These are phyloP conservation scores for Drosophila pseudoananassae DNA, from an alignment of 1,140 invertebrate species.

Conservation along the genomic window DNA sequence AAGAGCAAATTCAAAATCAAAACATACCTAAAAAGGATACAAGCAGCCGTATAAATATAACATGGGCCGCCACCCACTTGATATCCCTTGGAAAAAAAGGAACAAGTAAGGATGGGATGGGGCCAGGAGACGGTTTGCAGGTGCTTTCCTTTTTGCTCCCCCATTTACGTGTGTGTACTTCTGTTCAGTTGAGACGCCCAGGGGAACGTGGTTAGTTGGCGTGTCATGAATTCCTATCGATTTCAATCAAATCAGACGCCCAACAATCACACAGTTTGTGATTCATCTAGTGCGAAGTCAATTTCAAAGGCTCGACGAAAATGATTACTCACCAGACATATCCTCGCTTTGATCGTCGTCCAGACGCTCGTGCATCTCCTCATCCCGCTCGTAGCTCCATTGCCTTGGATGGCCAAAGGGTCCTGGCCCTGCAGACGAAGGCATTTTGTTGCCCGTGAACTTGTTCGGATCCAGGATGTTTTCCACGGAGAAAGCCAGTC, in stretches of 20 bases:
- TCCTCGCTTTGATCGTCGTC: slow-evolving; percentile 83
- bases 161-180: background rate
- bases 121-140: slow-evolving; percentile 26
- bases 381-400: slow-evolving; percentile 85
- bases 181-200: slow-evolving; percentile 6
- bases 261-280: slow-evolving; percentile 9
- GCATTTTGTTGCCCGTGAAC: slow-evolving; percentile 88
- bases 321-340: slow-evolving; percentile 77
- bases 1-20: slow-evolving; percentile 69
- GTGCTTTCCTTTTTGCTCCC: slow-evolving; percentile 9
- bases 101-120: background rate
- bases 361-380: slow-evolving; percentile 77
- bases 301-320: background rate
- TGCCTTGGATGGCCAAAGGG: slow-evolving; percentile 73
- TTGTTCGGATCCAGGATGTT: slow-evolving; percentile 96
- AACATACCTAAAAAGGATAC: slow-evolving; percentile 70
- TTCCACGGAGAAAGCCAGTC: slow-evolving; percentile 94
- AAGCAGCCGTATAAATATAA: slow-evolving; percentile 66
- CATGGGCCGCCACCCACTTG: slow-evolving; percentile 9
- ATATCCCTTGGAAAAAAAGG: slow-evolving; percentile 7
- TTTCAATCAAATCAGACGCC: slow-evolving; percentile 44
- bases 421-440: slow-evolving; percentile 5
- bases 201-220: slow-evolving; percentile 14
- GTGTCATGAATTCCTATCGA: slow-evolving; percentile 17
- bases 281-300: slow-evolving; percentile 9